Percentiles rank a stretch among this genome's conserved stretches.
Conservation (phyloP, 2,113 vertebrate species). For the Eidolon helvum region DNA sequence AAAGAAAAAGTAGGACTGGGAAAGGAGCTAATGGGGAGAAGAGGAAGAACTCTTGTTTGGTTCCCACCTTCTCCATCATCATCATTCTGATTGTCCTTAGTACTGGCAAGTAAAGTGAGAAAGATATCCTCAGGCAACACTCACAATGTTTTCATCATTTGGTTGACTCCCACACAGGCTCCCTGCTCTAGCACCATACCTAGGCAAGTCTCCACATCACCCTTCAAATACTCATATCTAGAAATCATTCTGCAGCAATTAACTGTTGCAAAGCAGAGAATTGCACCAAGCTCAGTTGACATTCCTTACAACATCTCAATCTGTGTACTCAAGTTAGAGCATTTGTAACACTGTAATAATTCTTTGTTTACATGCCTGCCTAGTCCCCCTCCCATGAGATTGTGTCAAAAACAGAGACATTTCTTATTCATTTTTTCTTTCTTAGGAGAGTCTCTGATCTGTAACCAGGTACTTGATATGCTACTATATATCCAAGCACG, state of each 20-base stretch:
- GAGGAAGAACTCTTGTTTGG: neutral
- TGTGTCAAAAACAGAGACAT: neutral
- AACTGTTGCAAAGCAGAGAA: neutral
- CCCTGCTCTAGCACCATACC: neutral
- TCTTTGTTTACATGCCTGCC: neutral
- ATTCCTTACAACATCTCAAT: neutral
- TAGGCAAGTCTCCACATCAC: neutral
- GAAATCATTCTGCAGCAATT: neutral
- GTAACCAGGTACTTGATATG: neutral
- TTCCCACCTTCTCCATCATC: neutral
- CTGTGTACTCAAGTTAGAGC: neutral
- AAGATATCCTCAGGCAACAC: neutral
- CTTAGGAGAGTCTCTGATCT: neutral
- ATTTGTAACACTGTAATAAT: neutral
- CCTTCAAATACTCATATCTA: neutral
- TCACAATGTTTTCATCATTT: neutral
- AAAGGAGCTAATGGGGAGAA: neutral
- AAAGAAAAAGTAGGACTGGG: neutral
- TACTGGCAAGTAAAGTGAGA: neutral
- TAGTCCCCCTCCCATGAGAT: neutral
- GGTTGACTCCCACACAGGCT: neutral
- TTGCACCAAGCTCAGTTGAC: neutral
- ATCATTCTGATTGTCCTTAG: neutral
- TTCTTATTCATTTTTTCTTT: conserved; percentile 3
- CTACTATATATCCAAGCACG: neutral